Conservation (phyloP, 2,888 invertebrate genomes). For the Chymomyza fuscimana region DNA sequence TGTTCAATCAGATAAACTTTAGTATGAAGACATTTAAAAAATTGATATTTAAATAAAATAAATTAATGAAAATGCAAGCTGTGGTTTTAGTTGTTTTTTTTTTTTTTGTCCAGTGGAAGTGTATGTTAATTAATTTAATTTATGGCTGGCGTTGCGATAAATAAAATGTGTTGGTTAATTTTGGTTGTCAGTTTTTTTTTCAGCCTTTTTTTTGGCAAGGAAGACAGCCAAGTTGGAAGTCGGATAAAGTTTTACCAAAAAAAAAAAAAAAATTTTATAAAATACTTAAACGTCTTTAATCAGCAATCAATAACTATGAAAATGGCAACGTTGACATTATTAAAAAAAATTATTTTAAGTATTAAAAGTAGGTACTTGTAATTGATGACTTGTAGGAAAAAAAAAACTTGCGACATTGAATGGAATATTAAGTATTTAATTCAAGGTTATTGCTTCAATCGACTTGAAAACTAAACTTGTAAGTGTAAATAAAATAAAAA, state of each 20-base stretch:
- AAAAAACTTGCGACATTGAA: too few species aligned
- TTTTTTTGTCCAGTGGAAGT: constrained; percentile 4
- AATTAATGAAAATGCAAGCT: constrained; percentile 40
- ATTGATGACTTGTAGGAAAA: too few species aligned
- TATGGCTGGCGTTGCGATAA: constrained; percentile 59
- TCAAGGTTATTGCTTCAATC: too few species aligned
- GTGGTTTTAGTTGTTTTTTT: constrained; percentile 22
- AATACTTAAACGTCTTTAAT: neutral
- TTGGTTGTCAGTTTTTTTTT: constrained; percentile 41
- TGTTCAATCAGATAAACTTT: constrained; percentile 66
- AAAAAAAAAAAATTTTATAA: neutral
- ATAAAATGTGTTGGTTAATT: constrained; percentile 60
- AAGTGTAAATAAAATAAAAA: too few species aligned
- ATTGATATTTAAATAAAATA: constrained; percentile 61
- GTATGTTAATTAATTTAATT: constrained; percentile 55
- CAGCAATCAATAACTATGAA: too few species aligned
- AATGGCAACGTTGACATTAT: too few species aligned
- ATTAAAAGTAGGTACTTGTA: too few species aligned
- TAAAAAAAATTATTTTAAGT: too few species aligned
- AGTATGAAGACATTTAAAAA: constrained; percentile 70
- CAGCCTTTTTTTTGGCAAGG: neutral
- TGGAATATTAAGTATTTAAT: too few species aligned
- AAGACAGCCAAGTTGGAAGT: neutral
- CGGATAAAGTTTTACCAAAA: neutral
- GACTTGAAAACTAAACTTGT: too few species aligned